Conservation (phyloP, 2,113 vertebrate species). For the Antechinus stuartii region DNA sequence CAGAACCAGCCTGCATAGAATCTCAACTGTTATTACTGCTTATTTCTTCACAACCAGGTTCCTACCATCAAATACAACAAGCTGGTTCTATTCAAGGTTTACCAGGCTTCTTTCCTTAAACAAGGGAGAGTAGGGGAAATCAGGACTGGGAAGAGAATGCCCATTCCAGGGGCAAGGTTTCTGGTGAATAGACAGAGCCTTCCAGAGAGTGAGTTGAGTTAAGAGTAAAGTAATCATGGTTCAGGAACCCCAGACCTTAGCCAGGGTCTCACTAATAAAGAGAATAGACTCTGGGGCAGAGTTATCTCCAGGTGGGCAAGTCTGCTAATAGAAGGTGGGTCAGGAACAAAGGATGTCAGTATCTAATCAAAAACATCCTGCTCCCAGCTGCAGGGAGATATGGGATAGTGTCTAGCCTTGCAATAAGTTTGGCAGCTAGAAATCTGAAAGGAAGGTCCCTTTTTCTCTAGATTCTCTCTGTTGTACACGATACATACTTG, state of each 20-base stretch:
- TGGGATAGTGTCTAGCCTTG: background rate
- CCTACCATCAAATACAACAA: background rate
- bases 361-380: background rate
- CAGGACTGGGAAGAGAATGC: background rate
- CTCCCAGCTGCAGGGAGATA: background rate
- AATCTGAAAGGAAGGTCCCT: background rate
- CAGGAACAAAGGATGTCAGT: background rate
- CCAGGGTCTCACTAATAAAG: background rate
- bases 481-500: background rate
- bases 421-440: background rate
- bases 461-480: background rate
- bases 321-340: background rate
- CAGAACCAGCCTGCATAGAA: background rate
- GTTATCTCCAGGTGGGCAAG: background rate
- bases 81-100: background rate
- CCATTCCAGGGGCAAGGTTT: background rate
- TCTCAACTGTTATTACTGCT: background rate
- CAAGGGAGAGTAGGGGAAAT: background rate
- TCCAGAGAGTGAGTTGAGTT: background rate
- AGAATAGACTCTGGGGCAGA: background rate
- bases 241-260: background rate
- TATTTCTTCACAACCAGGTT: background rate
- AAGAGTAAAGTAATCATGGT: background rate
- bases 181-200: background rate
- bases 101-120: background rate